Percentiles rank a stretch among this genome's conserved stretches.
phyloP scores from a whole-genome alignment of 2,888 invertebrate genomes.

The Ernsta delagoae region DNA sequence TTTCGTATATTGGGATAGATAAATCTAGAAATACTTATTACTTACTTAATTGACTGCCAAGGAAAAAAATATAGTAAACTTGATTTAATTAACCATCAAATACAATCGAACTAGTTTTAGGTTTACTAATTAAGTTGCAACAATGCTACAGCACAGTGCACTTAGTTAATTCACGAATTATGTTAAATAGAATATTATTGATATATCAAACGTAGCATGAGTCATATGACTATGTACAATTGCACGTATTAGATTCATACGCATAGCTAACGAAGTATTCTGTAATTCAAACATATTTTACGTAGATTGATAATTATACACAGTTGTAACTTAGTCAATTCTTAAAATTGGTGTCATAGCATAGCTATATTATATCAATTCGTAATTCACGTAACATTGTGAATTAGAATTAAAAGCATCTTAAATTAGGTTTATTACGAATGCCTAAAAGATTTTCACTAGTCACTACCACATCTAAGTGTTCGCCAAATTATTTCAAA shows the following conservation, averaged over 20 bases:
- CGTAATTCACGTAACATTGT: slow-evolving; percentile 19
- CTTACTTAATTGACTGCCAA: too few relatives aligned
- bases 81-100: slow-evolving; percentile 46
- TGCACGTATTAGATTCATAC: slow-evolving; percentile 25
- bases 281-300: slow-evolving; percentile 1
- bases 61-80: too few relatives aligned
- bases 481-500: slow-evolving; percentile 40
- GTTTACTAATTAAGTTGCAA: slow-evolving; percentile 55
- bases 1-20: too few relatives aligned
- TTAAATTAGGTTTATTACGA: not conserved
- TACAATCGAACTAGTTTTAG: slow-evolving; percentile 56
- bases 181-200: slow-evolving; percentile 36
- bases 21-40: too few relatives aligned
- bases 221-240: slow-evolving; percentile 12
- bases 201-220: not conserved
- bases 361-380: slow-evolving; percentile 41
- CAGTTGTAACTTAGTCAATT: slow-evolving; percentile 61
- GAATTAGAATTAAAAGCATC: not conserved
- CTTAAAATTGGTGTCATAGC: slow-evolving; percentile 46
- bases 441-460: slow-evolving; percentile 8
- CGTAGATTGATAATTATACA: slow-evolving; percentile 21
- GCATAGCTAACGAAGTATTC: slow-evolving; percentile 1
- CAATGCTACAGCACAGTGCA: slow-evolving; percentile 76
- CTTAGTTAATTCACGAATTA: slow-evolving; percentile 59
- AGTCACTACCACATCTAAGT: slow-evolving; percentile 27